Base-by-base conservation (phyloP, 1,140 invertebrate species). In the Galleria mellonella region DNA sequence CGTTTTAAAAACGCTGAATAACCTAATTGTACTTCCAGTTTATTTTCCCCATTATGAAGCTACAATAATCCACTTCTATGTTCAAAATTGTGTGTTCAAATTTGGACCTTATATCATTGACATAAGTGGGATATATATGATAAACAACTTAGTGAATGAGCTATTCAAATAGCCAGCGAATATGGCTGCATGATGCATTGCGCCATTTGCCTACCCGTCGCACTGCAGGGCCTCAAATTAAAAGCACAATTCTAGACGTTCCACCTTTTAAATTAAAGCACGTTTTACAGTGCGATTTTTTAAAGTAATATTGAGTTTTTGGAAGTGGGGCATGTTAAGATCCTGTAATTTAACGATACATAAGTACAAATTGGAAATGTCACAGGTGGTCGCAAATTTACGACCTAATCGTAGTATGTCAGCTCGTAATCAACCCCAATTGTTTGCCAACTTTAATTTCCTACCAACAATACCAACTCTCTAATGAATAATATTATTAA, bases 161-260 rank as follows among this genome's bases (percentile, higher is more conserved):
- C 14, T 15, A 10, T 17, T 37, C 12, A 37, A 37, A 37, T 23
- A 37, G n/a, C 13, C 35, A 15, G 9, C 13, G 14, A 37, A 17
- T 37, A 37, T 10, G 35, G 35, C 14, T 37, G 35, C 35, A 37
- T 44, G 42, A 44, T 44, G 42, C 42, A 44, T 44, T 44, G 42
- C 42, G 27, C 32, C 42, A 44, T 44, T 44, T 12, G 9, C 6
- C 9, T 9, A 13, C 42, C 14, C 35, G 32, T 14, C 32, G 42
- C 42, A 44, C 15, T 44, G 42, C 42, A 13, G 35, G 14, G 17
- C 17, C 17, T 6, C 2, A 23, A 3, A 23, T 23, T 23, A 23
- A 23, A 23, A 23, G 6, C 6, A 6, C 6, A 3, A 23, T 23
- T 23, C 17, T 23, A 23, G 17, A 23, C 17, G 2, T 23, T 23